Base-by-base conservation (phyloP, 2,888 invertebrate genomes). In the Himalopsyche japonica region DNA sequence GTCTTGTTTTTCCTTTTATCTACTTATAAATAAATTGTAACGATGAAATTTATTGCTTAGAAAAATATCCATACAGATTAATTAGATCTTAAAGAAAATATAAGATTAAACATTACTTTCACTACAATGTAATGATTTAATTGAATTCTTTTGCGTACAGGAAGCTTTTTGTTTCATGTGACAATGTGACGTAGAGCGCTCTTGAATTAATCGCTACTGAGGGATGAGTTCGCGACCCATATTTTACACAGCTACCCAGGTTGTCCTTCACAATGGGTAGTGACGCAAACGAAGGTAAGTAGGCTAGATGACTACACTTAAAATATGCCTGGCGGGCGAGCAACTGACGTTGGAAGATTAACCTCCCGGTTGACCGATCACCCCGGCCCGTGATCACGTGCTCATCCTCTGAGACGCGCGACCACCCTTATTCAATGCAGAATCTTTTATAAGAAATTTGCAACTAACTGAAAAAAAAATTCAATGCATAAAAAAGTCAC, bases 351-450 rank as follows among this genome's bases (percentile, higher is more conserved):
- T 76, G 57, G 57, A 30, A 84, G 85, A 86, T 86, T 85, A 86
- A 84, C 85, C 86, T 76, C 80, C 34, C 30, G 18, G 47, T 78
- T 86, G 86, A 86, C 86, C 86, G 84, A 86, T 86, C 84, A 81
- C 82, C 85, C 84, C 76, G 27, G 15, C 76, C 76, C 27, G 78
- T 24, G 37, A 37, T 82, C 79, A 49, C 76, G 70, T 47, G 80
- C 64, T 47, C 57, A 48, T 70, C 70, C 43, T 49, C 32, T 77
- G 49, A 47, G 47, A 77, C 81, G 64, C 49, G 30, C 48, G 79
- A 76, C 80, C 80, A 34, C 80, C 48, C 76, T 77, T 76, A 30
- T 48, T 43, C 48, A 47, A 48, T 34, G 20, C 70, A 20, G 47
- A 64, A 48, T 76, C 48, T 24, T 6, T 43, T 27, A 64, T 70